Conservation (phyloP, 2,888 invertebrate genomes). For the Archaeoteleia sp. region DNA sequence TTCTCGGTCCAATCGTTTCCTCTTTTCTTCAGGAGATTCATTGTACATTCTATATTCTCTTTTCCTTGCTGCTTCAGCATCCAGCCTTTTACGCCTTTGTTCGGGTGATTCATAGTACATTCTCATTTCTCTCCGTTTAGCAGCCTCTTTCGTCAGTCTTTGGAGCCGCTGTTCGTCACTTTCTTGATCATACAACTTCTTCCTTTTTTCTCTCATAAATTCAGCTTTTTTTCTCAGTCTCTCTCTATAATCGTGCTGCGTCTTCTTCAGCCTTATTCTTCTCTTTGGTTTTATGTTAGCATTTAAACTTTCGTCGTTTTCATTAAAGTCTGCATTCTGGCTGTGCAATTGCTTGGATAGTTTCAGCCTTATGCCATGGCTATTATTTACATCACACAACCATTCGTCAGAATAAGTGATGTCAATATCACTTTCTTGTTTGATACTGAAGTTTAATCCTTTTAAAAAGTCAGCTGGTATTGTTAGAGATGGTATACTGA, state of each 20-base stretch:
- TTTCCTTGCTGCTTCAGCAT: constrained; percentile 66
- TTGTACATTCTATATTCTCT: constrained; percentile 66
- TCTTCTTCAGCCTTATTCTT: background rate
- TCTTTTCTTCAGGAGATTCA: constrained; percentile 65
- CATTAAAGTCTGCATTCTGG: too few species aligned
- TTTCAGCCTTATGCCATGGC: too few species aligned
- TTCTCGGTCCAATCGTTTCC: constrained; percentile 64
- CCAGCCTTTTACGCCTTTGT: constrained; percentile 64
- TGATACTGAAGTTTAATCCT: too few species aligned
- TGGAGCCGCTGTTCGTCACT: constrained; percentile 58
- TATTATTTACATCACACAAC: too few species aligned
- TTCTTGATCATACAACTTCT: constrained; percentile 61
- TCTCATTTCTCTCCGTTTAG: constrained; percentile 64
- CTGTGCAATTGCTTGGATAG: too few species aligned
- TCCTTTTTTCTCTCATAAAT: constrained; percentile 64
- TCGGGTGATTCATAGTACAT: constrained; percentile 67
- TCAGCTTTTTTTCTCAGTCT: constrained; percentile 60
- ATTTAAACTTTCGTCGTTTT: too few species aligned
- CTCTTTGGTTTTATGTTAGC: too few species aligned
- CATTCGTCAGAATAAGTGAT: too few species aligned
- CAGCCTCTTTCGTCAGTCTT: constrained; percentile 61
- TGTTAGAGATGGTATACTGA: too few species aligned
- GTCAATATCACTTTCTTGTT: too few species aligned
- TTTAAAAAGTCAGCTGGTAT: too few species aligned
- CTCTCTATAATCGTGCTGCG: constrained; percentile 55